Base-by-base conservation (phyloP, 2,888 invertebrate species). In the Drosophila limbata region DNA sequence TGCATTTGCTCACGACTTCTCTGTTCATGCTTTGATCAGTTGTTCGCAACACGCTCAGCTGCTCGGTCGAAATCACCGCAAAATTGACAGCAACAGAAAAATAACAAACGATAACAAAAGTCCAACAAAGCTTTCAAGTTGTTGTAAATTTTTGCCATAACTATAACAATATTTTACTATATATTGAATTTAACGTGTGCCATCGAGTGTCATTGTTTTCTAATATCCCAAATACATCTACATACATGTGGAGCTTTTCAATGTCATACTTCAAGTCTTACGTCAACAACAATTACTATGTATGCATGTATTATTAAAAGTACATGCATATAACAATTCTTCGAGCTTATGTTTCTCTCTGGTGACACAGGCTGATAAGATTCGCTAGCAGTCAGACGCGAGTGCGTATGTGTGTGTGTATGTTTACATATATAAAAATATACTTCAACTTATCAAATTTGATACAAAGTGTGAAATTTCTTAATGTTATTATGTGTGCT, bases 111-210 rank as follows among this genome's bases (percentile, higher is more conserved):
- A 73, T 37, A 69, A 57, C 48, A 57, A 47, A 42, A 51, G 35
- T 35, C 28, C 9, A 31, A 11, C 13, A 73, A 62, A 79, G 70
- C 63, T 68, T 64, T 47, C 45, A 69, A 75, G 68, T 84, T 84
- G 83, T 73, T 88, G 84, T 84, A 84, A 88, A 84, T 84, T 84
- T 84, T 84, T 84, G 88, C 88, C 75, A 73, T 63, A 63, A 79
- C 62, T 72, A 73, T 57, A 75, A 60, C 56, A 21, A 59, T 62
- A 65, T 73, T 56, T 59, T 15, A 63, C 48, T 17, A n/a, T 42
- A 61, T 37, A 45, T 63, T 35, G 56, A 17, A 68, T 39, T 44
- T 21, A 67, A 73, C 66, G 66, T 70, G 68, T 78, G 84, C 74
- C 81, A 80, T 75, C 15, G 19, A 73, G 75, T 72, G 56, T 53